Percentiles rank a stretch among this genome's conserved stretches.
phyloP scores from a whole-genome alignment of 1,140 invertebrate species.

The Drosophila orena region DNA sequence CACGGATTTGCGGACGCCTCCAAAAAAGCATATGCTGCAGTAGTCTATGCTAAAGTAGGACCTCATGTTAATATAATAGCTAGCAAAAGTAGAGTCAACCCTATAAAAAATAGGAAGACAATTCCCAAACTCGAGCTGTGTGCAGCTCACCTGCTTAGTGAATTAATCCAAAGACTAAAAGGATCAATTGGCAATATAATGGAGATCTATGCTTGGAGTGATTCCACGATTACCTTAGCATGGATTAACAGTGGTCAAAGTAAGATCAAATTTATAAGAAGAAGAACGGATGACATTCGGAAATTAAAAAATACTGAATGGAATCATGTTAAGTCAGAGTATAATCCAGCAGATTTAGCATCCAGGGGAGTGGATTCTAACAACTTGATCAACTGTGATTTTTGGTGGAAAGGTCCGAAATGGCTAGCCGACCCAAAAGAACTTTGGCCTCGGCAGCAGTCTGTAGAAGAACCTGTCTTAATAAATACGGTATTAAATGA shows the following conservation, averaged over 20 bases:
- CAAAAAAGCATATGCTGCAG: too few relatives aligned
- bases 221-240: background rate
- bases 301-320: conserved; percentile 5
- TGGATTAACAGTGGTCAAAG: conserved; percentile 1
- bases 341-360: background rate
- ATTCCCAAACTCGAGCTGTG: conserved; percentile 1
- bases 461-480: background rate
- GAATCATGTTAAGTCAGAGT: background rate
- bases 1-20: too few relatives aligned
- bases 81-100: background rate
- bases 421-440: conserved; percentile 1
- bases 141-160: conserved; percentile 3
- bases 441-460: background rate
- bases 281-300: conserved; percentile 5
- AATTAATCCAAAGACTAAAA: background rate
- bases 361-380: background rate
- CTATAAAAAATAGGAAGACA: conserved; percentile 6
- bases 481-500: background rate
- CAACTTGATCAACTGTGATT: background rate
- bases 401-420: conserved; percentile 5
- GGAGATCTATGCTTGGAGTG: conserved; percentile 2
- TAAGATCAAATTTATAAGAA: conserved; percentile 1
- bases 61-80: too few relatives aligned
- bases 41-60: too few relatives aligned
- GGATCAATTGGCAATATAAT: background rate